Percentiles rank a stretch among this genome's conserved stretches.
Conservation (phyloP, 2,888 invertebrate species). For the Escarpia spicata region DNA sequence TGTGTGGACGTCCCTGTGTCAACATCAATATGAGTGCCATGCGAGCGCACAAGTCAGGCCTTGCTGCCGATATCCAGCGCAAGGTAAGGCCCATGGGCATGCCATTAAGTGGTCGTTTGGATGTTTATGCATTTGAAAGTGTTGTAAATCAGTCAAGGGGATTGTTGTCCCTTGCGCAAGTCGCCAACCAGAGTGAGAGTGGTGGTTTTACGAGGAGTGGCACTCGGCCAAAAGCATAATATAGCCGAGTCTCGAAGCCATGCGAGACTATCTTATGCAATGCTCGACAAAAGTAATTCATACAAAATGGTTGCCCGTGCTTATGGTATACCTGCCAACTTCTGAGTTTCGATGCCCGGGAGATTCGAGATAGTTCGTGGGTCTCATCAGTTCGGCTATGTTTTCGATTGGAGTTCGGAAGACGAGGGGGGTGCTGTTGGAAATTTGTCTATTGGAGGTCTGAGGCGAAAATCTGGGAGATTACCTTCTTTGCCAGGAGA, state of each 20-base stretch:
- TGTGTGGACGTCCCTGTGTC: background rate
- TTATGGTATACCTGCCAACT: too few relatives aligned
- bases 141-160: background rate
- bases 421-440: too few relatives aligned
- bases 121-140: background rate
- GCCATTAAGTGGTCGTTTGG: background rate
- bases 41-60: constrained; percentile 40
- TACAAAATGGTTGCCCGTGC: background rate
- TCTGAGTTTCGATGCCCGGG: too few relatives aligned
- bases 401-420: too few relatives aligned
- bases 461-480: too few relatives aligned
- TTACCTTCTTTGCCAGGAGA: too few relatives aligned
- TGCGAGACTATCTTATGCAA: background rate
- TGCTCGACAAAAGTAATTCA: background rate
- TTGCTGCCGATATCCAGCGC: constrained; percentile 42
- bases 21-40: constrained; percentile 27
- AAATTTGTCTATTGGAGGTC: too few relatives aligned
- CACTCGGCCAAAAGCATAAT: background rate
- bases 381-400: too few relatives aligned
- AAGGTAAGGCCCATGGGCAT: constrained; percentile 35
- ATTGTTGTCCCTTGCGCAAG: background rate
- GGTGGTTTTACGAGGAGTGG: background rate
- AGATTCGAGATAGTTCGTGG: too few relatives aligned
- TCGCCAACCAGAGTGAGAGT: background rate
- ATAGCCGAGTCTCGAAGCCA: background rate